These are phyloP conservation scores for Pogona vitticeps DNA, from an alignment of 2,113 vertebrate species.

Conservation along the genomic window DNA sequence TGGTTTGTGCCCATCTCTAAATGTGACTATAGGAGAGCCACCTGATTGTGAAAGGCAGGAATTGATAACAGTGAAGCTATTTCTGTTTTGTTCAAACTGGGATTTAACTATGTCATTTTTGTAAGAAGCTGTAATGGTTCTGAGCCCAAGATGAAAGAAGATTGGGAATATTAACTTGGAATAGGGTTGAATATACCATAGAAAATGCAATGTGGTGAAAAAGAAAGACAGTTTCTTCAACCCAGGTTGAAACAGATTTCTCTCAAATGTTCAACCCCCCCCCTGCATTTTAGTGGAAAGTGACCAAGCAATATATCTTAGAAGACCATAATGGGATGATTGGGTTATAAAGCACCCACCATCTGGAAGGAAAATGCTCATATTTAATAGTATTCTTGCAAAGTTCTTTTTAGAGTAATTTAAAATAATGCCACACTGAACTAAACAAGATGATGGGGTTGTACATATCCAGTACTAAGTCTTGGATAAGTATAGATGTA, in stretches of 20 bases:
- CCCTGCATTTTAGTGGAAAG: not conserved
- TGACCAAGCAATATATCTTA: not conserved
- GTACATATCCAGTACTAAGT: not conserved
- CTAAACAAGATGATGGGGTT: not conserved
- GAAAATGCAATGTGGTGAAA: no score
- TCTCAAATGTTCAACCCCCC: not conserved
- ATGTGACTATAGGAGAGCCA: not conserved
- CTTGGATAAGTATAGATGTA: no score
- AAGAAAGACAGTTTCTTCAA: not conserved
- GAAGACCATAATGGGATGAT: not conserved
- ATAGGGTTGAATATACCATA: not conserved
- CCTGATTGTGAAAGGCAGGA: not conserved
- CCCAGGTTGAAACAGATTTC: not conserved
- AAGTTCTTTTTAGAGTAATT: not conserved
- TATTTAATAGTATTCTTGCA: no score
- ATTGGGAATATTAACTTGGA: not conserved
- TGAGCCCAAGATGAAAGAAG: not conserved
- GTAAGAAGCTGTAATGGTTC: not conserved
- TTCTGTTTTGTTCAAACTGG: not conserved
- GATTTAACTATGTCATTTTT: not conserved
- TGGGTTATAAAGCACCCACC: not conserved
- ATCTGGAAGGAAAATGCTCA: no score
- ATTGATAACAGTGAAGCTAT: not conserved
- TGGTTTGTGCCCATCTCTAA: no score
- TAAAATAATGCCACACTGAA: not conserved